A percentile compares a stretch with the other conserved stretches of the same genome.
Evolutionary conservation across 2,888 invertebrate genomes (phyloP).

Genomic region (Eumerus sabulonum): DNA sequence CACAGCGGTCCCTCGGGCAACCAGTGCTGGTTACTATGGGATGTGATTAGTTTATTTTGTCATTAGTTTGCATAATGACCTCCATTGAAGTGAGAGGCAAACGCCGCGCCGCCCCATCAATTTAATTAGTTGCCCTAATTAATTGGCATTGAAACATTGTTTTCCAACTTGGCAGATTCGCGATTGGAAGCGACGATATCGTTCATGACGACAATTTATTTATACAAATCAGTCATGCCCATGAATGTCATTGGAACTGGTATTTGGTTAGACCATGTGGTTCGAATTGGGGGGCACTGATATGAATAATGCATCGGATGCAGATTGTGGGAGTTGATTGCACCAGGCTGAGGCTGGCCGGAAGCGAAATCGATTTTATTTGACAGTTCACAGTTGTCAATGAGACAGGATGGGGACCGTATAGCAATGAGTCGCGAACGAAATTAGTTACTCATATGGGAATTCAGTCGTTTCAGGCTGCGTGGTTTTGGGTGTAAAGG

Average conservation of each 20-base stretch:
- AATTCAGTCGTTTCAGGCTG: too few species aligned
- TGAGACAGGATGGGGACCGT: too few species aligned
- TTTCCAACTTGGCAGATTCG: conserved; percentile 17
- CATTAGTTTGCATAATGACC: conserved; percentile 43
- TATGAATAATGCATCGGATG: too few species aligned
- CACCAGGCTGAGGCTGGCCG: too few species aligned
- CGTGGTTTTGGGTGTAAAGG: too few species aligned
- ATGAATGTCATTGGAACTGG: background rate
- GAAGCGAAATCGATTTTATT: too few species aligned
- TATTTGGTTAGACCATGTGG: too few species aligned
- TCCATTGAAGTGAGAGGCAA: conserved; percentile 41
- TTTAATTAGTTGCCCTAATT: conserved; percentile 50
- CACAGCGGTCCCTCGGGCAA: background rate
- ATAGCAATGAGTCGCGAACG: too few species aligned
- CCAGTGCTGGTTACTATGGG: background rate
- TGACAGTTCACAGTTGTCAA: too few species aligned
- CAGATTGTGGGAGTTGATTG: too few species aligned
- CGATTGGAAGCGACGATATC: conserved; percentile 1
- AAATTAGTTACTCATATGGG: too few species aligned
- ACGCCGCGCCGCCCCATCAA: conserved; percentile 21
- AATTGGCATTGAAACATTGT: conserved; percentile 45
- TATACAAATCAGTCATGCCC: conserved; percentile 41
- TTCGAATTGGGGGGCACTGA: too few species aligned
- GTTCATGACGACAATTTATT: conserved; percentile 12
- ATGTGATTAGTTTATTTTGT: conserved; percentile 52